A percentile compares a stretch with the other conserved stretches of the same genome.
Conservation (phyloP, 2,797 vertebrate genomes). For the Falco rusticolus region DNA sequence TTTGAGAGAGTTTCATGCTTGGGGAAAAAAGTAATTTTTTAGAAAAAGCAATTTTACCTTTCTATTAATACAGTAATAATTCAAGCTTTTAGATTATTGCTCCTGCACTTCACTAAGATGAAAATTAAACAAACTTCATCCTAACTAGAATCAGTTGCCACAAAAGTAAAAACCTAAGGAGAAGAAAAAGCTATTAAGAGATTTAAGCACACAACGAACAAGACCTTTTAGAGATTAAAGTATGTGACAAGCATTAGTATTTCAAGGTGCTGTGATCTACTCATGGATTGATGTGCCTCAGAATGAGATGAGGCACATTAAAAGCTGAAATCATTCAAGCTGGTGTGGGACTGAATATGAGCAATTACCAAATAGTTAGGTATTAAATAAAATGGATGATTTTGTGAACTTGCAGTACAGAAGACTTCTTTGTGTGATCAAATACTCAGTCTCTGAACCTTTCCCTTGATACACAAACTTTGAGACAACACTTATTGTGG, state of each 20-base stretch:
- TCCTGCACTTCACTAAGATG: neutral
- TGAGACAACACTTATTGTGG: neutral
- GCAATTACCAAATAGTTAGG: conserved; percentile 77
- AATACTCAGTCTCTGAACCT: neutral
- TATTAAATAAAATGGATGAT: conserved; percentile 70
- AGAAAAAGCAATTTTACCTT: conserved; percentile 8
- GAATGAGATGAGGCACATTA: conserved; percentile 78
- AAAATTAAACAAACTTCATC: conserved; percentile 62
- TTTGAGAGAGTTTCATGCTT: neutral
- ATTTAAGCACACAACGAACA: conserved; percentile 71
- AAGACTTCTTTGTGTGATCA: conserved; percentile 50
- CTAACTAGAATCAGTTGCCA: conserved; percentile 36
- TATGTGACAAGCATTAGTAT: conserved; percentile 77
- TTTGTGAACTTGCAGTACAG: conserved; percentile 45
- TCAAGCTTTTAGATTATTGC: conserved; percentile 53
- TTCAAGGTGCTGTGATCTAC: conserved; percentile 73
- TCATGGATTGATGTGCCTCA: conserved; percentile 77
- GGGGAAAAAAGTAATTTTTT: neutral
- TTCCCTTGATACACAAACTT: conserved; percentile 44
- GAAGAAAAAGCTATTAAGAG: conserved; percentile 70
- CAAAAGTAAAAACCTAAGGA: conserved; percentile 72
- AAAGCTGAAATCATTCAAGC: conserved; percentile 75
- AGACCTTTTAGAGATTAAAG: conserved; percentile 75
- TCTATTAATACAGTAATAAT: conserved; percentile 26
- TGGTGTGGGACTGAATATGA: conserved; percentile 70